phyloP scores from a whole-genome alignment of 1,140 invertebrate species.

The Armadillidium nasatum region DNA sequence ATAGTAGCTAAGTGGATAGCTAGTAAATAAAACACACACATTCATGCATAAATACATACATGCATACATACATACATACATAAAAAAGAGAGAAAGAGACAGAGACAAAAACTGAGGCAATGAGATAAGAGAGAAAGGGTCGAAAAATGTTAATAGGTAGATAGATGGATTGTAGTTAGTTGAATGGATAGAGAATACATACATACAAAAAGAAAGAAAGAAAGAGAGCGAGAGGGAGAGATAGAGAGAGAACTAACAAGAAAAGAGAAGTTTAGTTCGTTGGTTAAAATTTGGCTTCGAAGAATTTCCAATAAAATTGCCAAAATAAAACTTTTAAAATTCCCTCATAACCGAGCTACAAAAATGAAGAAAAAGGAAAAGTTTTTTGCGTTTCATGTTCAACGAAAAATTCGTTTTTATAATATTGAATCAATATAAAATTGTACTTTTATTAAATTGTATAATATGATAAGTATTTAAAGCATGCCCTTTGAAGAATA shows the following conservation, averaged over 20 bases:
- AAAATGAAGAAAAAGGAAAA: not conserved
- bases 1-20: too few species aligned
- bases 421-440: not conserved
- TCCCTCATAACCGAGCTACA: not conserved
- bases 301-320: conserved; percentile 8
- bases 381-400: not conserved
- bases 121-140: too few species aligned
- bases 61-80: too few species aligned
- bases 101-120: too few species aligned
- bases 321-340: not conserved
- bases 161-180: not conserved
- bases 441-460: conserved; percentile 1
- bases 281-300: not conserved
- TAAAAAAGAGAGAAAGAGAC: too few species aligned
- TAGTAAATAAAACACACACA: too few species aligned
- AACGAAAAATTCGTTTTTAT: not conserved
- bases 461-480: not conserved
- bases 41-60: too few species aligned
- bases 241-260: not conserved
- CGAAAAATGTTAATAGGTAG: too few species aligned
- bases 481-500: not conserved
- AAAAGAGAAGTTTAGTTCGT: not conserved
- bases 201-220: not conserved
- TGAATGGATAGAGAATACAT: not conserved
- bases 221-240: not conserved